Evolutionary conservation across 2,888 invertebrate genomes (phyloP), one percentile per base, ranked within the genome.

Genomic region (Limnephilus rhombicus): DNA sequence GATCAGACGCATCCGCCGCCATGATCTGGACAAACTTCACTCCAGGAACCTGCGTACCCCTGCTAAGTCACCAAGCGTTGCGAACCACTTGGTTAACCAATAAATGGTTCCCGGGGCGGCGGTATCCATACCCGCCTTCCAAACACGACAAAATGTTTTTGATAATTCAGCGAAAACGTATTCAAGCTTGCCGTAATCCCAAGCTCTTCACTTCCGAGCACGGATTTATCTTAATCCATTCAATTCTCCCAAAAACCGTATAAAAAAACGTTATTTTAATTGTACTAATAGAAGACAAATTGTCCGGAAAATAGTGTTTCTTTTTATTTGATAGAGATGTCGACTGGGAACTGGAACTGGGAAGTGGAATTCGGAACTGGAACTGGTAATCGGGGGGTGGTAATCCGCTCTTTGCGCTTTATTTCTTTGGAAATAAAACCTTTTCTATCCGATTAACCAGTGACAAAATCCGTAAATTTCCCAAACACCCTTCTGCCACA

Each of bases 201-300:
- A 24, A 68, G 13, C 24, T 68, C 24, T 68, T n/a, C 24, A 0
- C 68, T 68, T 24, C 68, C 68, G 24, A 68, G 68, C 24, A 68
- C 68, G 68, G 68, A 68, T 68, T 68, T 68, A 68, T 7, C 24
- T 68, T n/a, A 9, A n/a, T 9, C 24, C 68, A 24, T 68, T 24
- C 9, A 68, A 24, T 68, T 68, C 9, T 2, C n/a, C 24, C 24
- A n/a, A 68, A 68, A n/a, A 68, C 18, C 68, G 7, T 24, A 24
- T 68, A 18, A 18, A 68, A n/a, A n/a, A 68, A 4, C n/a, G 24
- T 68, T 9, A 9, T 68, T 68, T 68, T 89, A 89, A 80, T 49
- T 89, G 80, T 29, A 68, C 80, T 89, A 89, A 89, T 89, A 49
- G 89, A 37, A 37, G 89, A 89, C 53, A 89, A 89, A 68, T 89